Base-by-base conservation (phyloP, 2,113 vertebrate species). In the Crocuta crocuta region DNA sequence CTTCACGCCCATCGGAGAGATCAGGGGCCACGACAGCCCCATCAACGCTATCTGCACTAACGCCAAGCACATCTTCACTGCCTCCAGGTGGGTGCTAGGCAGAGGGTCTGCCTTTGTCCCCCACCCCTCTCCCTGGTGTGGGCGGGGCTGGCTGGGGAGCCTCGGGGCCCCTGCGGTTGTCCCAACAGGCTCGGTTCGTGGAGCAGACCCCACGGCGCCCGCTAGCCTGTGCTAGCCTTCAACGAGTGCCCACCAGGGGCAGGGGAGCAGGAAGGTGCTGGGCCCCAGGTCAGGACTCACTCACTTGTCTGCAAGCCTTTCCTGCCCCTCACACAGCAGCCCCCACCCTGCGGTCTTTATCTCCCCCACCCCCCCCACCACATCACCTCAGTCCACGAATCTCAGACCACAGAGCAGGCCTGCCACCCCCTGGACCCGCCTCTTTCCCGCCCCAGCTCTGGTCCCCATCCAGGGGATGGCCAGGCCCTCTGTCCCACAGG, bases 41-140 rank as follows among this genome's bases (percentile, higher is more conserved):
- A 99, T 99, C 98, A 99, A 99, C 0, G 99, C 99, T 98, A 99
- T 99, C 98, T 99, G 99, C 95, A 99, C 99, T 98, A 99, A 99
- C 97, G 99, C 99, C 31, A 99, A 99, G 98, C 99, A 99, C 97
- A 99, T 99, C 98, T 99, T 99, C 98, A 99, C 99, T 0, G 99
- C 99, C 28, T 99, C 99, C 99, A 99, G 99, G 99, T 99, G 97
- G 98, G 99, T 90, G 80, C 74, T 0, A 2, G 45, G 4, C 45
- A 0, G 0, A 0, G 33, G 5, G 10, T 35, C 65, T 23, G 81
- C 53, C 26, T 26, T 6, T 13, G 66, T 33, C 28, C 35, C 79
- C 45, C 24, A 3, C 65, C 58, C 79, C 39, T 39, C 48, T 45
- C n/a, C 92, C 16, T 12, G 24, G 70, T 4, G 12, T 28, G 88